phyloP scores from a whole-genome alignment of 2,113 vertebrate genomes.

The Podarcis raffonei region DNA sequence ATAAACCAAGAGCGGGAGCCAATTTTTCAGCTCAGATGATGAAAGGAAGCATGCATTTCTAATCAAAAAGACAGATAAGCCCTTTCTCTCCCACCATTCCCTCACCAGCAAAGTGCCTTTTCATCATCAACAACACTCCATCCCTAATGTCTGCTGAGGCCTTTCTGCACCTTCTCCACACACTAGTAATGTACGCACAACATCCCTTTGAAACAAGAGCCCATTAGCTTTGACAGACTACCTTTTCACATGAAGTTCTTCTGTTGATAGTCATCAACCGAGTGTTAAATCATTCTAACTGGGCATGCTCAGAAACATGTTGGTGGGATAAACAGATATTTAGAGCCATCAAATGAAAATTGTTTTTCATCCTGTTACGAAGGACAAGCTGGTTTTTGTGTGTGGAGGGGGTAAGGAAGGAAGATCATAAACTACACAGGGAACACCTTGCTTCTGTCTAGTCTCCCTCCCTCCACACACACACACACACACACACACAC shows the following conservation, averaged over 20 bases:
- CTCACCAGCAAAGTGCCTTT: constrained; percentile 84
- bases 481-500: neutral
- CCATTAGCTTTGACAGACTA: constrained; percentile 81
- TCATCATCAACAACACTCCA: constrained; percentile 85
- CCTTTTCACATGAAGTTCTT: constrained; percentile 79
- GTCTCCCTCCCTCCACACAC: constrained; percentile 12
- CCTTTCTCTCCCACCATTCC: constrained; percentile 81
- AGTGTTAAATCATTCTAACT: constrained; percentile 78
- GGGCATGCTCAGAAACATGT: constrained; percentile 73
- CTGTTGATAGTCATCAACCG: constrained; percentile 76
- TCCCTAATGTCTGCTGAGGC: constrained; percentile 81
- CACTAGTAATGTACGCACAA: constrained; percentile 80
- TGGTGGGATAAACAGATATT: constrained; percentile 71
- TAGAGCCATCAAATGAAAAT: constrained; percentile 71
- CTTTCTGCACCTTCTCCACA: constrained; percentile 81
- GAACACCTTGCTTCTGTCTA: constrained; percentile 43
- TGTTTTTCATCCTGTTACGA: constrained; percentile 65
- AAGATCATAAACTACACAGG: constrained; percentile 60
- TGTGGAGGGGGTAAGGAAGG: neutral
- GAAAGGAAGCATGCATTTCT: constrained; percentile 87
- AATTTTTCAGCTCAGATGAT: constrained; percentile 84
- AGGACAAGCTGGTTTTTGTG: constrained; percentile 37
- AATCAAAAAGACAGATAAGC: constrained; percentile 87
- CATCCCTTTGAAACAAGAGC: constrained; percentile 83
- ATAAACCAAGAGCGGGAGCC: constrained; percentile 84